A percentile compares a stretch with the other conserved stretches of the same genome.
Conservation (phyloP, 2,888 invertebrate genomes). For the Cyaniris semiargus region DNA sequence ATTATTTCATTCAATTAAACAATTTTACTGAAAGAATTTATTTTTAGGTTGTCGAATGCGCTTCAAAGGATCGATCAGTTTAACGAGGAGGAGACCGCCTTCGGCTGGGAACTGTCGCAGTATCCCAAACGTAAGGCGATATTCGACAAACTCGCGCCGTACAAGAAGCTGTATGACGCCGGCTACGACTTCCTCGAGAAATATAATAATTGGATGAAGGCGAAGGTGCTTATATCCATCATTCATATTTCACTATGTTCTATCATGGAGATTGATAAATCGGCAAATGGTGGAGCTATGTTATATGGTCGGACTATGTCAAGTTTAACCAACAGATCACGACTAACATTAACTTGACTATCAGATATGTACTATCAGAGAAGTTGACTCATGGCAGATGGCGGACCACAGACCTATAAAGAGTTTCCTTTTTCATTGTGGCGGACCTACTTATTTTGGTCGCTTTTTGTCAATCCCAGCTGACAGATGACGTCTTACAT, state of each 20-base stretch:
- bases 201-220: conserved; percentile 91
- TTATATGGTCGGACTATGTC: no score
- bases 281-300: no score
- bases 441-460: no score
- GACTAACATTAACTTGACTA: no score
- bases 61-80: conserved; percentile 91
- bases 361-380: no score
- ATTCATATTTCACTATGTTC: background rate
- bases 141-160: conserved; percentile 91
- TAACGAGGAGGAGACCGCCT: conserved; percentile 94
- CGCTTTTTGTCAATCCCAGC: no score
- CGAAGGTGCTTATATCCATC: conserved; percentile 57
- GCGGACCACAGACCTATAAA: no score
- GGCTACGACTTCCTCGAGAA: conserved; percentile 92
- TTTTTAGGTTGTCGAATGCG: conserved; percentile 83
- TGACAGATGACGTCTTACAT: no score
- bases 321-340: no score
- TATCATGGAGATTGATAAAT: no score
- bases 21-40: background rate
- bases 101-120: conserved; percentile 92
- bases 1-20: background rate
- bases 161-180: conserved; percentile 93
- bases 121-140: conserved; percentile 91
- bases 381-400: no score
- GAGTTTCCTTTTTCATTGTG: no score